These are phyloP conservation scores for Tyto alba DNA, from an alignment of 2,113 vertebrate genomes.

Conservation along the genomic window DNA sequence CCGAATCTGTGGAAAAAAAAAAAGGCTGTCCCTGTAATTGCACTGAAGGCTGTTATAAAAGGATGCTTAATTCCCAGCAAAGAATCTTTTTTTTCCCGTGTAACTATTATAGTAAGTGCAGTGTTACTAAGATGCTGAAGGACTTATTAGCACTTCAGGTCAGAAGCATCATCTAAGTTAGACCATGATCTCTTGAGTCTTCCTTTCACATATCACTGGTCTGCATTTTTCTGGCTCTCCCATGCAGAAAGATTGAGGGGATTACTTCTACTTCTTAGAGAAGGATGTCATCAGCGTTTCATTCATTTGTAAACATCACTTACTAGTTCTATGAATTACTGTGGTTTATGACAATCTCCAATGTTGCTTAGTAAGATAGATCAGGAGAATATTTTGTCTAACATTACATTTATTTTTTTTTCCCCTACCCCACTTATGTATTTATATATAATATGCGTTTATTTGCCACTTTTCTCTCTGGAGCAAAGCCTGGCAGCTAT, in stretches of 20 bases:
- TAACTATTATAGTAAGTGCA: not conserved
- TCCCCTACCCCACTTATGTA: not conserved
- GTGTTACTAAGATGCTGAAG: not conserved
- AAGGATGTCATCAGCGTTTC: not conserved
- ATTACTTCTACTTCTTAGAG: not conserved
- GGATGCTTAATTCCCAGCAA: not conserved
- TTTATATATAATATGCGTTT: not conserved
- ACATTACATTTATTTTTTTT: not conserved
- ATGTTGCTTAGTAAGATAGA: not conserved
- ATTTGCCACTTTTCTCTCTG: not conserved
- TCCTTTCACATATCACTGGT: not conserved
- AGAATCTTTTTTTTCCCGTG: not conserved
- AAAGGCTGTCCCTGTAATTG: not conserved
- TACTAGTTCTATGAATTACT: not conserved
- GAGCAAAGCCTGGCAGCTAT: not conserved
- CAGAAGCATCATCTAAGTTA: not conserved
- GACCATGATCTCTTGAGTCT: not conserved
- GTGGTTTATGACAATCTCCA: not conserved
- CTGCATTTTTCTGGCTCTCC: not conserved
- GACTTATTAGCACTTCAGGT: not conserved
- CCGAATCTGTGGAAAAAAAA: not conserved
- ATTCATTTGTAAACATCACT: not conserved
- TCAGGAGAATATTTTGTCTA: not conserved
- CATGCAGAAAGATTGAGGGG: rapidly evolving
- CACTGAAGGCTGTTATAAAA: not conserved